Base-by-base conservation (phyloP, 2,113 vertebrate species). In the Pyxicephalus adspersus region DNA sequence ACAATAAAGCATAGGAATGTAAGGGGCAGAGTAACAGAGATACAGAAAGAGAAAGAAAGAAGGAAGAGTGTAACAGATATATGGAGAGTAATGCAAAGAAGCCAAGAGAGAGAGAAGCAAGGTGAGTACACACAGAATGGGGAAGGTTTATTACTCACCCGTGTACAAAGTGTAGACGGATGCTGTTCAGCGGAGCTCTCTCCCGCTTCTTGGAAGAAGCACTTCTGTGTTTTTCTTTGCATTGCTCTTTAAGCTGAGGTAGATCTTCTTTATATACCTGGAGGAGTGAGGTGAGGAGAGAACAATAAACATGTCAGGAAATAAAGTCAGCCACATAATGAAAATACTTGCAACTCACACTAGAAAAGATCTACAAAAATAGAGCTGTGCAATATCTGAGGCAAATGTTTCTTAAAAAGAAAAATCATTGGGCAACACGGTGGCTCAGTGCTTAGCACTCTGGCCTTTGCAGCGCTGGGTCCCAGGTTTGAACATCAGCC, bases 261-360 rank as follows among this genome's bases (percentile, higher is more conserved):
- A 99, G 96, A 95, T 99, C 98, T 96, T 99, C 98, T 95, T 98
- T 99, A 94, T 99, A 99, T 94, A 99, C 95, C 98, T 99, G 85
- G 86, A 85, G 89, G 4, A 20, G 28, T n/a, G n/a, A n/a, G n/a
- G n/a, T 18, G 2, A 25, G 38, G 15, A 34, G 4, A 58, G 51
- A 70, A 16, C 9, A 51, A 25, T 13, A 3, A 17, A 3, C 65
- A 38, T 20, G 19, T 16, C 6, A 34, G 16, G 26, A 6, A 26
- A 18, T 3, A 38, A 0, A 66, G n/a, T 31, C 4, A 13, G 38
- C 38, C 7, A 19, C 5, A 38, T 20, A 25, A 4, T 25, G 25
- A 15, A 63, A 63, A 63, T 15, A 63, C 23, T 11, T 7, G 34
- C 2, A 38, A 7, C 34, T 38, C 5, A 9, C 34, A 2, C 5